Conservation (phyloP, 2,888 invertebrate genomes). For the Polydrusus tereticollis region DNA sequence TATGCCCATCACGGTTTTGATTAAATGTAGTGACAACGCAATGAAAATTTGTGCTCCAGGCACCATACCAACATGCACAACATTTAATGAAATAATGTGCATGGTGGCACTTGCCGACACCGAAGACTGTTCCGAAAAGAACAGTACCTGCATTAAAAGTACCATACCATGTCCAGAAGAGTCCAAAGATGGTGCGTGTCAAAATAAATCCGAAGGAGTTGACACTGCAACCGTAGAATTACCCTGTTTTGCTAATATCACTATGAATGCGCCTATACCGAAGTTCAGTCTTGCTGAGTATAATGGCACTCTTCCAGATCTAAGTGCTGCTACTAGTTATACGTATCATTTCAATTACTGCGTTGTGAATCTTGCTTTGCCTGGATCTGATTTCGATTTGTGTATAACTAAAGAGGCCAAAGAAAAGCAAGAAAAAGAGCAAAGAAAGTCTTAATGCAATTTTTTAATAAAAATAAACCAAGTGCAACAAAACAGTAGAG, state of each 20-base stretch:
- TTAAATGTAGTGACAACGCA: slow-evolving; percentile 60
- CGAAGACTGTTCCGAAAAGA: slow-evolving; percentile 55
- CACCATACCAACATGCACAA: slow-evolving; percentile 60
- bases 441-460: neutral
- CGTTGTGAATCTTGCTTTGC: slow-evolving; percentile 58
- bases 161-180: slow-evolving; percentile 55
- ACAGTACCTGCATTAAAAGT: slow-evolving; percentile 56
- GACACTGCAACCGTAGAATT: slow-evolving; percentile 48
- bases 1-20: slow-evolving; percentile 59
- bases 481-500: neutral
- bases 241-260: slow-evolving; percentile 63
- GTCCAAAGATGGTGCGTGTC: slow-evolving; percentile 53
- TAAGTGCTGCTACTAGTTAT: slow-evolving; percentile 49
- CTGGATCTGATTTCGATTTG: slow-evolving; percentile 54
- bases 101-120: slow-evolving; percentile 55
- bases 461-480: neutral
- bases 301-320: slow-evolving; percentile 53
- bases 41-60: slow-evolving; percentile 60
- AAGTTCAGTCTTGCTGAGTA: slow-evolving; percentile 51
- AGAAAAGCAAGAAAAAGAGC: slow-evolving; percentile 40
- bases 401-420: slow-evolving; percentile 48
- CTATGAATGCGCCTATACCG: slow-evolving; percentile 56
- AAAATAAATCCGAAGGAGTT: slow-evolving; percentile 53
- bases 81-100: slow-evolving; percentile 61
- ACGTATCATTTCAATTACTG: slow-evolving; percentile 56